Evolutionary conservation across 2,113 vertebrate species (phyloP).

Genomic region (Percopsis transmontana): DNA sequence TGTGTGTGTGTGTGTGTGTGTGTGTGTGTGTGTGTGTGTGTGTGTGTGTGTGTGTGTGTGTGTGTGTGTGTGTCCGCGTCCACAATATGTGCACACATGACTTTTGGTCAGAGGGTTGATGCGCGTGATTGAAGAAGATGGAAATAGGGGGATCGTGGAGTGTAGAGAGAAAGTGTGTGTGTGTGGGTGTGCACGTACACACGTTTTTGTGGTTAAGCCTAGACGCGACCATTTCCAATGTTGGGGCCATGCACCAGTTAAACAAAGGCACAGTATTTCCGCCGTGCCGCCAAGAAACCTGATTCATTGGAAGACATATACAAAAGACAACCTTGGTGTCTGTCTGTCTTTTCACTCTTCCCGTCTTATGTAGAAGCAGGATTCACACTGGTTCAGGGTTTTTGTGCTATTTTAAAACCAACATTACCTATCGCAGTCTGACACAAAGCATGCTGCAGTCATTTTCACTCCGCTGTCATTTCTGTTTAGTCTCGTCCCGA

Average conservation of each 20-base stretch:
- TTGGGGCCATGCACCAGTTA: slow-evolving; percentile 45
- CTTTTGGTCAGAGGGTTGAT: no score
- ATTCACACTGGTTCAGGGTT: slow-evolving; percentile 20
- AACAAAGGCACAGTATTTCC: slow-evolving; percentile 26
- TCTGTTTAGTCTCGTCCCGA: slow-evolving; percentile 28
- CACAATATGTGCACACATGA: no score
- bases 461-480: slow-evolving; percentile 16
- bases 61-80: slow-evolving; percentile 6
- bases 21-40: slow-evolving; percentile 1
- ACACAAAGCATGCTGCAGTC: background rate
- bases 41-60: slow-evolving; percentile 34
- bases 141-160: background rate
- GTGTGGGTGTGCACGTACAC: background rate
- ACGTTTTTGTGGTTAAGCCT: slow-evolving; percentile 6
- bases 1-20: slow-evolving; percentile 1
- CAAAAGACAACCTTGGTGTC: slow-evolving; percentile 35
- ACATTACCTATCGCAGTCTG: background rate
- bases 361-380: slow-evolving; percentile 17
- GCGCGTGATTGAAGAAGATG: slow-evolving; percentile 10
- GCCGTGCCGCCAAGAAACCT: slow-evolving; percentile 8
- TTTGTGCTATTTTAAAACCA: slow-evolving; percentile 12
- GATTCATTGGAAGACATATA: slow-evolving; percentile 12
- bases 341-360: slow-evolving; percentile 42
- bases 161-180: slow-evolving; percentile 2
- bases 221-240: slow-evolving; percentile 38